Conservation (phyloP, 2,888 invertebrate species). For the Eutolmus rufibarbis region DNA sequence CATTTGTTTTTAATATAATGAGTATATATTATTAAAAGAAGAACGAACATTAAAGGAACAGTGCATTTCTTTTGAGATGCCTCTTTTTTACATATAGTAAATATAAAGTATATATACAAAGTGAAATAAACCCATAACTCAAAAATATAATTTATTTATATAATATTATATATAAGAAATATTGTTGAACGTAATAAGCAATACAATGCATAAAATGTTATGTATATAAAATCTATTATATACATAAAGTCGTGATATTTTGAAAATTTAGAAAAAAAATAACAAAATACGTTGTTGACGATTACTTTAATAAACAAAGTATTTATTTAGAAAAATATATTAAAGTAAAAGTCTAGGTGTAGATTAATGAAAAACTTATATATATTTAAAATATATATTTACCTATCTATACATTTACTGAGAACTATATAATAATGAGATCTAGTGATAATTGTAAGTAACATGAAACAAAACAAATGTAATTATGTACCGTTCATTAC, state of each 20-base stretch:
- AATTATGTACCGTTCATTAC: slow-evolving; percentile 10
- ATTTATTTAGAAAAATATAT: slow-evolving; percentile 41
- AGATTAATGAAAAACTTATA: slow-evolving; percentile 24
- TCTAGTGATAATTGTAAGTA: slow-evolving; percentile 27
- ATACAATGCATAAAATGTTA: slow-evolving; percentile 43
- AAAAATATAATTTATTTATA: slow-evolving; percentile 36
- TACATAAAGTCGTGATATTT: slow-evolving; percentile 44
- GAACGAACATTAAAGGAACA: slow-evolving; percentile 41
- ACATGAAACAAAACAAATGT: slow-evolving; percentile 1
- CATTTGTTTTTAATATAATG: slow-evolving; percentile 38
- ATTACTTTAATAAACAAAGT: slow-evolving; percentile 40
- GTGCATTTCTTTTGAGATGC: slow-evolving; percentile 53
- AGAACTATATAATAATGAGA: slow-evolving; percentile 33
- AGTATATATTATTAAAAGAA: slow-evolving; percentile 42
- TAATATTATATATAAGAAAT: slow-evolving; percentile 23
- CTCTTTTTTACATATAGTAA: slow-evolving; percentile 49
- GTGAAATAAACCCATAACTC: slow-evolving; percentile 33
- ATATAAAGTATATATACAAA: slow-evolving; percentile 30
- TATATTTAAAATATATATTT: slow-evolving; percentile 35
- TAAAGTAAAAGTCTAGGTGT: slow-evolving; percentile 24
- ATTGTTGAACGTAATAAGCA: slow-evolving; percentile 42
- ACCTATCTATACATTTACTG: slow-evolving; percentile 39
- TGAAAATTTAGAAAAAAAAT: slow-evolving; percentile 41
- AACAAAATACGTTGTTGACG: slow-evolving; percentile 43
- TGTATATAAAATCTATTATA: slow-evolving; percentile 42